These are phyloP conservation scores for Phasianus colchicus DNA, from an alignment of 2,113 vertebrate species.

Conservation along the genomic window DNA sequence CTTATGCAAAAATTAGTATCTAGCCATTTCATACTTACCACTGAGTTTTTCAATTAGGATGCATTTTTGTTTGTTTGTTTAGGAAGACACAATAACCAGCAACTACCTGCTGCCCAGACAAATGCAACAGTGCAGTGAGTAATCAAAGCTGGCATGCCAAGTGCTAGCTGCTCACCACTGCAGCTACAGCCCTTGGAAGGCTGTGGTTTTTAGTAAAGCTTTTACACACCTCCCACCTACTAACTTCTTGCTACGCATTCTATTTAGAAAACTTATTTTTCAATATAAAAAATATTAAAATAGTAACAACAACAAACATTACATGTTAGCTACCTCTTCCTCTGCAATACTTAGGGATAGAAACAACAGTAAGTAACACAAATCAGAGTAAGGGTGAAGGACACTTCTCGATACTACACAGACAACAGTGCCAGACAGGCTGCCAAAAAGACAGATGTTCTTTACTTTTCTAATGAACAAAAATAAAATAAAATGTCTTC, in stretches of 20 bases:
- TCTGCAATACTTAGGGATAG: not conserved
- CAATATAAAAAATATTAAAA: not conserved
- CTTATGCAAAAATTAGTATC: not conserved
- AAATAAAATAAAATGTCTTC: not conserved
- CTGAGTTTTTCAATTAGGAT: not conserved
- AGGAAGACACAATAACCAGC: not conserved
- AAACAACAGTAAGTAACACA: not conserved
- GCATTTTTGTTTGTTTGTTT: not conserved
- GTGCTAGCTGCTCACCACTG: not conserved
- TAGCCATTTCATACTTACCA: not conserved
- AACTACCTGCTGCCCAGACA: not conserved
- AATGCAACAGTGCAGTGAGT: not conserved
- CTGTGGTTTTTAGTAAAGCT: not conserved
- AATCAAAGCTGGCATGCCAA: not conserved
- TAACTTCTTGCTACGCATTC: not conserved
- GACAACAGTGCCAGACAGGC: not conserved
- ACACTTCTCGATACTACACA: not conserved
- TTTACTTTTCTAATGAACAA: not conserved
- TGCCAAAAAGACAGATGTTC: slow-evolving; percentile 57
- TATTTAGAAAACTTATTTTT: not conserved
- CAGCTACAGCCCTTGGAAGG: accelerated
- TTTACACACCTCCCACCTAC: not conserved
- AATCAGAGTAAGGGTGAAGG: not conserved
- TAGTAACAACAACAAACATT: not conserved
- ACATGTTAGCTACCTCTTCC: not conserved